Evolutionary conservation across 2,888 invertebrate genomes (phyloP).

Genomic region (Drosophila suboccidentalis): DNA sequence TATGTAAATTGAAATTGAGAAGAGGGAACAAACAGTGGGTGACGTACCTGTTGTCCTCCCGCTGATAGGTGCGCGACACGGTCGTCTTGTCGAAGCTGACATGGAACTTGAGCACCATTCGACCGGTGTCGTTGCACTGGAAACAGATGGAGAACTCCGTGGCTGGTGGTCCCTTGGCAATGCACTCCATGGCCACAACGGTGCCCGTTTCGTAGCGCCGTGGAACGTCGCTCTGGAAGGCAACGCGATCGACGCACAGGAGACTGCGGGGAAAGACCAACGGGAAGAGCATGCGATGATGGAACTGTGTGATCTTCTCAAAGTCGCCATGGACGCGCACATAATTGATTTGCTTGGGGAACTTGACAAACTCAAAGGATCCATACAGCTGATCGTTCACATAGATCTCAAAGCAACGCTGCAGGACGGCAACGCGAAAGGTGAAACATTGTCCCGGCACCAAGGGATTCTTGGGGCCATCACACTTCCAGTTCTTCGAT

Average conservation of each 20-base stretch:
- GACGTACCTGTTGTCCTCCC: conserved; percentile 82
- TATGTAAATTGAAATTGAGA: no score
- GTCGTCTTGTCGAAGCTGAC: conserved; percentile 83
- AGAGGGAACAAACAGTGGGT: no score
- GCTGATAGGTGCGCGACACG: conserved; percentile 82
- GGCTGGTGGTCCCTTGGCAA: conserved; percentile 83
- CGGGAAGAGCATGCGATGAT: conserved; percentile 85
- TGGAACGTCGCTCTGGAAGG: conserved; percentile 85
- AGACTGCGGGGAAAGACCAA: conserved; percentile 83
- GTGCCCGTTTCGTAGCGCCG: conserved; percentile 84
- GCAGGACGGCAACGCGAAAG: conserved; percentile 84
- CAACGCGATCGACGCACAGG: conserved; percentile 81
- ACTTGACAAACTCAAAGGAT: conserved; percentile 83
- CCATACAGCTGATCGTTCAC: conserved; percentile 85
- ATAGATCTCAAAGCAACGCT: conserved; percentile 85
- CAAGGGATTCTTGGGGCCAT: conserved; percentile 84
- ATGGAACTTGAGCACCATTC: conserved; percentile 83
- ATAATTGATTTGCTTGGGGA: conserved; percentile 84
- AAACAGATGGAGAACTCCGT: conserved; percentile 85
- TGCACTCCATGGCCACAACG: conserved; percentile 85
- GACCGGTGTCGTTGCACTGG: conserved; percentile 84
- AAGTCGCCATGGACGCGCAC: conserved; percentile 84
- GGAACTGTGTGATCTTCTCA: conserved; percentile 85
- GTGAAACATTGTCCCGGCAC: conserved; percentile 84
- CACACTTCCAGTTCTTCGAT: conserved; percentile 85